A percentile compares a stretch with the other conserved stretches of the same genome.
Conservation (phyloP, 2,113 vertebrate species). For the Aphelocoma coerulescens region DNA sequence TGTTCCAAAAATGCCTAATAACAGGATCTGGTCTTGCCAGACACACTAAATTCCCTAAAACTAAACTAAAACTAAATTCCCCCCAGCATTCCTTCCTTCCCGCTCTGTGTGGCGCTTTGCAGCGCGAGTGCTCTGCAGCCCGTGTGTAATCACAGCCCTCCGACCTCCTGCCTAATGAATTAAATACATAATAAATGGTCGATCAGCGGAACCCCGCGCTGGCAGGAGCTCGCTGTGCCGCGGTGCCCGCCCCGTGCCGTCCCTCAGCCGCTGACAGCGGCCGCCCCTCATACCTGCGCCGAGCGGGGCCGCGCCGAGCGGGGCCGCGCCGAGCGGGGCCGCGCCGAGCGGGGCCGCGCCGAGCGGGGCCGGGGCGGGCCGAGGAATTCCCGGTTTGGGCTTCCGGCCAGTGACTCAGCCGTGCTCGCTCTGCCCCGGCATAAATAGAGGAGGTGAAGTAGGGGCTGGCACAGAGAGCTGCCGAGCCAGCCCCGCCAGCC, state of each 20-base stretch:
- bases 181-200: rapidly evolving
- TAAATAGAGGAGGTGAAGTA: rapidly evolving
- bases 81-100: too few relatives aligned
- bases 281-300: background rate
- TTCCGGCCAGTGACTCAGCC: background rate
- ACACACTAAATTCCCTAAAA: too few relatives aligned
- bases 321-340: background rate
- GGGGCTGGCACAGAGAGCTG: background rate
- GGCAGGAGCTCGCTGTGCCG: rapidly evolving
- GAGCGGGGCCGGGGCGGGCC: background rate
- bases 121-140: rapidly evolving
- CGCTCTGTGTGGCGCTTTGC: rapidly evolving
- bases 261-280: background rate
- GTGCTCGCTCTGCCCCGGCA: rapidly evolving
- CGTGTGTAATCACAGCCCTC: rapidly evolving
- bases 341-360: background rate
- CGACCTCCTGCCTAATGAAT: rapidly evolving
- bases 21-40: background rate
- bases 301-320: background rate
- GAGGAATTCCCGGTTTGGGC: background rate
- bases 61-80: too few relatives aligned
- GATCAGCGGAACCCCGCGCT: rapidly evolving
- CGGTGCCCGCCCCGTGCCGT: rapidly evolving
- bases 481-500: background rate
- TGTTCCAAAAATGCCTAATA: background rate